Evolutionary conservation across 2,888 invertebrate species (phyloP).

Genomic region (Platycheirus albimanus): DNA sequence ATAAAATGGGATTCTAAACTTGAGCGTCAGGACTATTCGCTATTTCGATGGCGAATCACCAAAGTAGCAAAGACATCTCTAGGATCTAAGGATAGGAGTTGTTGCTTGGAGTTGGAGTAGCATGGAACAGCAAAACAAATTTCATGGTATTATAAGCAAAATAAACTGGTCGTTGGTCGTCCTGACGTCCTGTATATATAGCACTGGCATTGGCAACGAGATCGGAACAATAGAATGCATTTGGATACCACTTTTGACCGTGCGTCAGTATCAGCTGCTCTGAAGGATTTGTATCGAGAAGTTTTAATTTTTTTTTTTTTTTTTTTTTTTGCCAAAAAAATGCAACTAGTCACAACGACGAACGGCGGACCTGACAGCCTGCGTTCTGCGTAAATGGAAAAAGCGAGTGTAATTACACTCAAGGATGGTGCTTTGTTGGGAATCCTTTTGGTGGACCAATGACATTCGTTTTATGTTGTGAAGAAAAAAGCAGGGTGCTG

Average conservation of each 20-base stretch:
- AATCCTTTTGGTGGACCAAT: constrained; percentile 15
- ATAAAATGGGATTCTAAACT: constrained; percentile 67
- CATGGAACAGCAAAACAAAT: constrained; percentile 68
- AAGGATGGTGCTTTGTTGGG: constrained; percentile 54
- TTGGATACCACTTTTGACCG: constrained; percentile 20
- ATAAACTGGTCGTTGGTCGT: constrained; percentile 59
- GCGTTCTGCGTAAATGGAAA: constrained; percentile 1
- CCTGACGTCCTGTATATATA: constrained; percentile 4
- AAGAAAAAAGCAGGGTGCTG: neutral
- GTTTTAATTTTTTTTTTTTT: constrained; percentile 3
- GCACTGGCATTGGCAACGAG: neutral
- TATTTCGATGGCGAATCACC: constrained; percentile 4
- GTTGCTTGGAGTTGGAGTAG: constrained; percentile 36
- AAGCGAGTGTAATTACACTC: constrained; percentile 54
- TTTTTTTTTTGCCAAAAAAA: neutral
- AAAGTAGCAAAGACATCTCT: neutral
- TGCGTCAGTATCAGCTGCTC: constrained; percentile 16
- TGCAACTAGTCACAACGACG: neutral
- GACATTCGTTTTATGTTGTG: constrained; percentile 18
- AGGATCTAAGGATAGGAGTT: neutral
- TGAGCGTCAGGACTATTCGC: constrained; percentile 9
- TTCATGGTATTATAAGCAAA: constrained; percentile 72
- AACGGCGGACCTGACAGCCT: neutral
- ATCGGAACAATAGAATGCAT: constrained; percentile 40
- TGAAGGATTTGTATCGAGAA: constrained; percentile 51